A percentile compares a stretch with the other conserved stretches of the same genome.
phyloP scores from a whole-genome alignment of 1,140 invertebrate genomes.

The Ceratoteleas bidentatus region DNA sequence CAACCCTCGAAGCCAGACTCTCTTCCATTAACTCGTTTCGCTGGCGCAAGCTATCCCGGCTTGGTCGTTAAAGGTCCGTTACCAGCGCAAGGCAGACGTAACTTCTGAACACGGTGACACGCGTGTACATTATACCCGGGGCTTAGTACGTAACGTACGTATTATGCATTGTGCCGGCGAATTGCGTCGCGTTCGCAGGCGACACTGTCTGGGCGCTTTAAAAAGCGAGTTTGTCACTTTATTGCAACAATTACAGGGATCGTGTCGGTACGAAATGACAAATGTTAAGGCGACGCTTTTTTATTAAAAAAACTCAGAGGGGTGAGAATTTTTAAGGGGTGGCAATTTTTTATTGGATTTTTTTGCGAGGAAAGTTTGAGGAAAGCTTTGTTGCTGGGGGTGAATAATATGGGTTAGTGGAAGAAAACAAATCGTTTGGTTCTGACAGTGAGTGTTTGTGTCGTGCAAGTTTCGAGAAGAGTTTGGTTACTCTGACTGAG shows the following conservation, averaged over 20 bases:
- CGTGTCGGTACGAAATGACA: background rate
- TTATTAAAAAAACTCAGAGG: no score
- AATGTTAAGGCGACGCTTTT: no score
- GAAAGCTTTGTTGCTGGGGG: no score
- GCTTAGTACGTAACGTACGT: slow-evolving; percentile 30
- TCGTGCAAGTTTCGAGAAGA: no score
- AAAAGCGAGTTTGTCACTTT: background rate
- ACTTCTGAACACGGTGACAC: slow-evolving; percentile 56
- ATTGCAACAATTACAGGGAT: background rate
- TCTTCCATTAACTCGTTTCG: slow-evolving; percentile 74
- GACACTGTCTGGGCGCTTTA: slow-evolving; percentile 5
- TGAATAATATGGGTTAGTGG: no score
- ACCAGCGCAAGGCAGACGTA: slow-evolving; percentile 59
- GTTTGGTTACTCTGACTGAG: no score
- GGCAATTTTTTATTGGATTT: no score
- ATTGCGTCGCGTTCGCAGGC: slow-evolving; percentile 33
- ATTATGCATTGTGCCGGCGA: slow-evolving; percentile 31
- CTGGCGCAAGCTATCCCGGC: slow-evolving; percentile 67
- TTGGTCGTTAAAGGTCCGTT: slow-evolving; percentile 71
- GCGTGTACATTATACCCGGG: slow-evolving; percentile 37
- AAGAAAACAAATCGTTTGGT: no score
- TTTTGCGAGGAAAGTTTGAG: no score
- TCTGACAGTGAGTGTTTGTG: no score
- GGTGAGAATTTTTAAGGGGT: no score
- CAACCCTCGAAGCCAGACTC: slow-evolving; percentile 62